These are phyloP conservation scores for Drosophila sucinea DNA, from an alignment of 1,140 invertebrate genomes.

Conservation along the genomic window DNA sequence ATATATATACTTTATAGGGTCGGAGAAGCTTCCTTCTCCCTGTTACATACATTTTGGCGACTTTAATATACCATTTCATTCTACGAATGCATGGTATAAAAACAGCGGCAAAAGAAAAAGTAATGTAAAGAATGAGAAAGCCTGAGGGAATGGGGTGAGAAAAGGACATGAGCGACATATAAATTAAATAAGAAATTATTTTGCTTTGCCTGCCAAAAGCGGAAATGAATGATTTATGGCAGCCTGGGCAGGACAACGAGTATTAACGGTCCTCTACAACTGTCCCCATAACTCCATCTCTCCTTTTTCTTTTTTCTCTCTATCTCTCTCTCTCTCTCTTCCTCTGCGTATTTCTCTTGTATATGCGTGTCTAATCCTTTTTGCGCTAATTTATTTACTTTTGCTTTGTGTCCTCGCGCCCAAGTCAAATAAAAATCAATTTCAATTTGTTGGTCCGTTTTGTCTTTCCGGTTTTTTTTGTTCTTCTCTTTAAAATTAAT, in stretches of 20 bases:
- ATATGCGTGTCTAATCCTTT: conserved; percentile 53
- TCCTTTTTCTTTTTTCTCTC: conserved; percentile 3
- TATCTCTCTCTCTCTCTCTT: neutral
- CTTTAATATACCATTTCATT: no score
- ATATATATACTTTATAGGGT: no score
- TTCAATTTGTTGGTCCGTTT: conserved; percentile 43
- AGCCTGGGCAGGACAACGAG: neutral
- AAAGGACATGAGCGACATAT: conserved; percentile 34
- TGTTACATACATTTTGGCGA: no score
- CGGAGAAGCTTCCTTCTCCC: no score
- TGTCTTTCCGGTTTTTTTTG: neutral
- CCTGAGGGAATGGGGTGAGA: neutral
- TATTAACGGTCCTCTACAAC: neutral
- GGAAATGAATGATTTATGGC: conserved; percentile 69
- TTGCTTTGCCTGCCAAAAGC: conserved; percentile 36
- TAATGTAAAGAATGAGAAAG: neutral
- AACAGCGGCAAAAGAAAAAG: neutral
- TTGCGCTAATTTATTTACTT: conserved; percentile 70
- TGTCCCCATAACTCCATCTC: neutral
- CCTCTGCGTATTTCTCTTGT: no score
- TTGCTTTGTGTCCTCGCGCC: conserved; percentile 29
- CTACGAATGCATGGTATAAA: no score
- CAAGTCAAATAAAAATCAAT: conserved; percentile 68
- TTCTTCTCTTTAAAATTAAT: conserved; percentile 62
- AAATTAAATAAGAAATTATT: conserved; percentile 64